Conservation (phyloP, 2,797 vertebrate species). For the Eidolon dupreanum region DNA sequence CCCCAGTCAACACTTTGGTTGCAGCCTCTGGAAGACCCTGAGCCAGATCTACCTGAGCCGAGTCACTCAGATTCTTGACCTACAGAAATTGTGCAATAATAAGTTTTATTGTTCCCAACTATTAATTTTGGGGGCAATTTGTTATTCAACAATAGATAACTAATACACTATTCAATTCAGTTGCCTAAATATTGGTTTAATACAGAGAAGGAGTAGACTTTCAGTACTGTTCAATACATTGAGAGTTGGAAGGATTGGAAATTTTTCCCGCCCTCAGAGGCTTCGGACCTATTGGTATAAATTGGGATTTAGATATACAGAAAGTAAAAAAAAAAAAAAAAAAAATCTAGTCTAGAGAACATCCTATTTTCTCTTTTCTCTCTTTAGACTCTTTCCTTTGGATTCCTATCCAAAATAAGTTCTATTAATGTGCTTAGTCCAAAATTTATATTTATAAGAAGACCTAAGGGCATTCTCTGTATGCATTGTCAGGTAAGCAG, state of each 20-base stretch:
- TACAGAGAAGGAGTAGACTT: not conserved
- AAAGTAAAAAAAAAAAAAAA: not conserved
- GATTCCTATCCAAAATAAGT: not conserved
- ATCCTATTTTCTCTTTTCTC: not conserved
- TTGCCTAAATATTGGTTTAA: not conserved
- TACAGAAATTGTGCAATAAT: not conserved
- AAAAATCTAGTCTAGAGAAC: not conserved
- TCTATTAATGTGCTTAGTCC: not conserved
- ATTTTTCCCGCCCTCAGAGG: not conserved
- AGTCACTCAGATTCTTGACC: not conserved
- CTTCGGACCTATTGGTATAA: not conserved
- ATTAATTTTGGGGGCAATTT: not conserved
- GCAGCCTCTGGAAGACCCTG: not conserved
- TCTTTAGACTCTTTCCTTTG: not conserved
- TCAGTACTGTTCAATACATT: not conserved
- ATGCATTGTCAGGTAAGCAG: not conserved
- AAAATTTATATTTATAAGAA: slow-evolving; percentile 45
- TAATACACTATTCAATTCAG: not conserved
- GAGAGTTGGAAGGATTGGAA: not conserved
- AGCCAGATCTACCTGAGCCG: not conserved
- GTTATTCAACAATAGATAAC: not conserved
- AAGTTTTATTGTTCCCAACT: slow-evolving; percentile 16
- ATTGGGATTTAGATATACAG: not conserved
- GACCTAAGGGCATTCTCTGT: not conserved
- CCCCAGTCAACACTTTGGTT: not conserved